A percentile compares a stretch with the other conserved stretches of the same genome.
These are phyloP conservation scores for Agonum fuliginosum DNA, from an alignment of 2,888 invertebrate genomes.

Conservation along the genomic window DNA sequence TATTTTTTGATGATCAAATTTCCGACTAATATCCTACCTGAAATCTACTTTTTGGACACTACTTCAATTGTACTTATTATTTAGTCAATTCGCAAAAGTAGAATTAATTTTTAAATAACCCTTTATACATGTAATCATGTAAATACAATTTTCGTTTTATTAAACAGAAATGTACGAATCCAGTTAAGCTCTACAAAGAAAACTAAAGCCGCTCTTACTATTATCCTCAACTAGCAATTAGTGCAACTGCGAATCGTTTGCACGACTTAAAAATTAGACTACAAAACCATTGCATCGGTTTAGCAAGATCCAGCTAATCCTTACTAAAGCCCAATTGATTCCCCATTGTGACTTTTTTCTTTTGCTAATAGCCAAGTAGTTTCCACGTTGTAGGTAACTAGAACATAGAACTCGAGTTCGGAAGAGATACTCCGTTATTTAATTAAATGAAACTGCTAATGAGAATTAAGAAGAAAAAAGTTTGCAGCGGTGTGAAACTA, in stretches of 20 bases:
- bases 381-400: slow-evolving; percentile 26
- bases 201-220: not conserved
- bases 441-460: slow-evolving; percentile 57
- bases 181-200: too few species aligned
- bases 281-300: not conserved
- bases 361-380: slow-evolving; percentile 16
- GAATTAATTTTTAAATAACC: too few species aligned
- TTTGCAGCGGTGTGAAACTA: slow-evolving; percentile 33
- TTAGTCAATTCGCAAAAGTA: too few species aligned
- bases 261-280: slow-evolving; percentile 1
- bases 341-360: slow-evolving; percentile 10
- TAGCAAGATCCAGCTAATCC: slow-evolving; percentile 1
- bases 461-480: slow-evolving; percentile 48
- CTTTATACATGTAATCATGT: too few species aligned
- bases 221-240: not conserved
- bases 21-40: too few species aligned
- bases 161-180: too few species aligned
- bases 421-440: slow-evolving; percentile 47
- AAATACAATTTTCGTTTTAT: too few species aligned
- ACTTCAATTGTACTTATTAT: too few species aligned
- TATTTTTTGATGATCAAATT: too few species aligned
- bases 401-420: slow-evolving; percentile 12
- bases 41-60: too few species aligned
- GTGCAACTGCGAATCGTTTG: too few species aligned
- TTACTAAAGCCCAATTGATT: slow-evolving; percentile 8